Base-by-base conservation (phyloP, 2,797 vertebrate species). In the Catostomus latipinnis region DNA sequence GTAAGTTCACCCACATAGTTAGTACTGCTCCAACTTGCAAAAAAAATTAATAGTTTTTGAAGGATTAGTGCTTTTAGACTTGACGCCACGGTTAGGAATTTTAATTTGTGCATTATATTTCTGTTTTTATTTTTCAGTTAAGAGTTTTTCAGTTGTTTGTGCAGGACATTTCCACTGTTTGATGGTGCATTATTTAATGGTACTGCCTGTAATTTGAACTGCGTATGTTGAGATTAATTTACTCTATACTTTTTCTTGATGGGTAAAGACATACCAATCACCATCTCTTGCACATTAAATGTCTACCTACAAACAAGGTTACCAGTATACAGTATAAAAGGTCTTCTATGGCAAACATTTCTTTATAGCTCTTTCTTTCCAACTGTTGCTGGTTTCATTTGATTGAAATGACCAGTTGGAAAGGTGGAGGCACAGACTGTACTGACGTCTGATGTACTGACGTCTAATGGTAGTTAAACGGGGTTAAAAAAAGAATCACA, bases 201-300 rank as follows among this genome's bases (percentile, higher is more conserved):
- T 16, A 43, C 74, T 52, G 22, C 58, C 16, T 49, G 8, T 67
- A 13, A 67, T 14, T 68, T 34, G 16, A 66, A 66, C 49, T 75
- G 34, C 16, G 54, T 54, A 63, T 13, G 45, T 49, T 16, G 22
- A 22, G 34, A 48, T 11, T 62, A 7, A 58, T 8, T 58, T 16
- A 16, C 52, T 5, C 10, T 53, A 12, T 53, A 52, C 10, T 22
- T 69, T 49, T 52, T 53, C 9, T 14, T 48, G 9, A 74, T 16
- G 4, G 9, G 1, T 53, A n/a, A 13, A 58, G 60, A 68, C 63
- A 68, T 52, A 60, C 54, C 18, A 6, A 14, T 16, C 43, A 68
- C 50, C 65, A 76, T 60, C 74, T 76, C 53, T 14, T 34, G 13
- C 16, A 69, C 13, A 50, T 60, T 45, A 12, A 43, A 9, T 56